Conservation (phyloP, 1,140 invertebrate species). For the Euglossa dilemma region DNA sequence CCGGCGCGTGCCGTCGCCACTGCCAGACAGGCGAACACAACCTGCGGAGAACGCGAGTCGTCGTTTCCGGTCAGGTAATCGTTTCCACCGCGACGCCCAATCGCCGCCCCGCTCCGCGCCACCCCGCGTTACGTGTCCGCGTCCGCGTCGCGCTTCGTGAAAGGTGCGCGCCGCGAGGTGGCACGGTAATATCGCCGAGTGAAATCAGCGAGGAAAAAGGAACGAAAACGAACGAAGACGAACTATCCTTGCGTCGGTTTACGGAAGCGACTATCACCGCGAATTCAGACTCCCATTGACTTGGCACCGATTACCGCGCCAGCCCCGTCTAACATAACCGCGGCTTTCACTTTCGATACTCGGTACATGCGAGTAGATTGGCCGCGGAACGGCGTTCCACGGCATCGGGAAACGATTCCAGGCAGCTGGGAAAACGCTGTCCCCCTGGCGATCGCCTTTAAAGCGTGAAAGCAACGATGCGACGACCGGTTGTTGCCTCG, state of each 20-base stretch:
- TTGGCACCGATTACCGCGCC: conserved; percentile 65
- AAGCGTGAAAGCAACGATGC: conserved; percentile 26
- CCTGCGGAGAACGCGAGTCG: conserved; percentile 61
- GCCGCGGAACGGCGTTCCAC: background rate
- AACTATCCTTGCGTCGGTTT: conserved; percentile 28
- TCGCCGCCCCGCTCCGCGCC: background rate
- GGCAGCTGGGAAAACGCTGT: conserved; percentile 38
- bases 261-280: conserved; percentile 60
- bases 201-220: background rate
- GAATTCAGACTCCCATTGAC: conserved; percentile 69
- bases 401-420: conserved; percentile 39
- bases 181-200: background rate
- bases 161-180: background rate
- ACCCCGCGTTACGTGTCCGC: background rate
- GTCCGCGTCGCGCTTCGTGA: background rate
- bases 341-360: conserved; percentile 77
- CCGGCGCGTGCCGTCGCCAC: conserved; percentile 80
- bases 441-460: conserved; percentile 5
- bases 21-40: conserved; percentile 82
- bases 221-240: conserved; percentile 7
- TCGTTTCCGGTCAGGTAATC: background rate
- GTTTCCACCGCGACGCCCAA: background rate
- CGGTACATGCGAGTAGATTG: background rate
- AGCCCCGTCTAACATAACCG: conserved; percentile 67
- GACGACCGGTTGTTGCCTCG: conserved; percentile 1